Conservation (phyloP, 2,113 vertebrate genomes). For the Beaufortia kweichowensis region DNA sequence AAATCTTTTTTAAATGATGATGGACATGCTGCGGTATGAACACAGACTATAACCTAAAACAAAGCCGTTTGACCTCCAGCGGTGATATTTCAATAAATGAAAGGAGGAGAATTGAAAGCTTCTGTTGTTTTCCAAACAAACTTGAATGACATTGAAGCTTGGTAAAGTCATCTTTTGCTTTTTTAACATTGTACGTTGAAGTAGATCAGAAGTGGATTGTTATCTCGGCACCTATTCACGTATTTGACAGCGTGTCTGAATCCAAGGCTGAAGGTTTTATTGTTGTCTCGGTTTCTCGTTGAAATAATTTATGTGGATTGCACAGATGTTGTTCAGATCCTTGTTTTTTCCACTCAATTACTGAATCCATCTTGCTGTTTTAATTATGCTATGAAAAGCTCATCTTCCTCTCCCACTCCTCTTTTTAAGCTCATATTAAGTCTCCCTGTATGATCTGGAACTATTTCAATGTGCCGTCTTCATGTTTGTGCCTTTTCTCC, state of each 20-base stretch:
- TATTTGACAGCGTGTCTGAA: slow-evolving; percentile 70
- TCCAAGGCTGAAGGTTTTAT: slow-evolving; percentile 71
- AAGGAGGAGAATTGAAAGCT: too few species aligned
- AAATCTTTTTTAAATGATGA: too few species aligned
- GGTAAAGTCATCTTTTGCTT: slow-evolving; percentile 45
- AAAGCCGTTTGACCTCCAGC: too few species aligned
- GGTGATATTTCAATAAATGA: too few species aligned
- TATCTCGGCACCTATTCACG: slow-evolving; percentile 61
- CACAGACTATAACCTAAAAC: too few species aligned
- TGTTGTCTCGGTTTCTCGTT: slow-evolving; percentile 72
- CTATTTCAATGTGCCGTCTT: slow-evolving; percentile 61
- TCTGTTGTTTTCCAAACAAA: too few species aligned
- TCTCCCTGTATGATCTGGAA: slow-evolving; percentile 64
- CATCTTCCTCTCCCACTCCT: slow-evolving; percentile 70
- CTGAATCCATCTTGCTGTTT: slow-evolving; percentile 78
- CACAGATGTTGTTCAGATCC: slow-evolving; percentile 80
- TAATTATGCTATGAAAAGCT: slow-evolving; percentile 79
- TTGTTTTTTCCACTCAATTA: slow-evolving; percentile 77
- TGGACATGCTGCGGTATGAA: too few species aligned
- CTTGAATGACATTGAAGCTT: too few species aligned
- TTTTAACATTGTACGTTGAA: slow-evolving; percentile 57
- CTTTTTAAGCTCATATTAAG: slow-evolving; percentile 70
- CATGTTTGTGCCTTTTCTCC: slow-evolving; percentile 43
- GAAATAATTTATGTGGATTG: slow-evolving; percentile 77
- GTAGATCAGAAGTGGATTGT: slow-evolving; percentile 64